A percentile compares a stretch with the other conserved stretches of the same genome.
Evolutionary conservation across 2,113 vertebrate genomes (phyloP).

Genomic region (Poeciliopsis turrubarensis): DNA sequence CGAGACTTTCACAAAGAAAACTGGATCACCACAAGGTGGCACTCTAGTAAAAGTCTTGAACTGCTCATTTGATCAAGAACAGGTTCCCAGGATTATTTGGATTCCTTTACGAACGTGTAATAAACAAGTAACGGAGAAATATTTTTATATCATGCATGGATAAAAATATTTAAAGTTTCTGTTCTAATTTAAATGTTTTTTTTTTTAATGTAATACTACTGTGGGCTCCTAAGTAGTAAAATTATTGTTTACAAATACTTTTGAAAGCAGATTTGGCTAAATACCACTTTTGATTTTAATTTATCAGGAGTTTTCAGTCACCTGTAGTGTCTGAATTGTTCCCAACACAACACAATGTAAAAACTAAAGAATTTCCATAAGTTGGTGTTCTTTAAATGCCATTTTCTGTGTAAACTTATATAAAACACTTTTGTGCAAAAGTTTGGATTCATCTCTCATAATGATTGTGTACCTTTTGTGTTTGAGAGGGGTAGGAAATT

Average conservation of each 20-base stretch:
- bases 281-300: slow-evolving; percentile 15
- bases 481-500: background rate
- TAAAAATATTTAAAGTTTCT: background rate
- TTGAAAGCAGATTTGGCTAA: background rate
- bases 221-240: slow-evolving; percentile 12
- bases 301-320: slow-evolving; percentile 12
- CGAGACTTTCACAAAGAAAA: background rate
- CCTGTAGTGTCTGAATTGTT: background rate
- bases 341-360: background rate
- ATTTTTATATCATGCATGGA: background rate
- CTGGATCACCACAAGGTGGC: slow-evolving; percentile 61
- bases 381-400: background rate
- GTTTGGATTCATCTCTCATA: background rate
- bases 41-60: slow-evolving; percentile 42
- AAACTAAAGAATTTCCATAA: background rate
- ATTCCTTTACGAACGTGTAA: background rate
- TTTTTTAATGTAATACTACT: background rate
- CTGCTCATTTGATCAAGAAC: background rate
- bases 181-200: background rate
- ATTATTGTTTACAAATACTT: slow-evolving; percentile 19
- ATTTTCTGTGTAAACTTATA: background rate
- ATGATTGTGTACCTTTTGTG: background rate
- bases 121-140: slow-evolving; percentile 7
- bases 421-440: background rate
- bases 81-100: background rate